Evolutionary conservation across 2,888 invertebrate species (phyloP).

Genomic region (Criorhina ranunculi): DNA sequence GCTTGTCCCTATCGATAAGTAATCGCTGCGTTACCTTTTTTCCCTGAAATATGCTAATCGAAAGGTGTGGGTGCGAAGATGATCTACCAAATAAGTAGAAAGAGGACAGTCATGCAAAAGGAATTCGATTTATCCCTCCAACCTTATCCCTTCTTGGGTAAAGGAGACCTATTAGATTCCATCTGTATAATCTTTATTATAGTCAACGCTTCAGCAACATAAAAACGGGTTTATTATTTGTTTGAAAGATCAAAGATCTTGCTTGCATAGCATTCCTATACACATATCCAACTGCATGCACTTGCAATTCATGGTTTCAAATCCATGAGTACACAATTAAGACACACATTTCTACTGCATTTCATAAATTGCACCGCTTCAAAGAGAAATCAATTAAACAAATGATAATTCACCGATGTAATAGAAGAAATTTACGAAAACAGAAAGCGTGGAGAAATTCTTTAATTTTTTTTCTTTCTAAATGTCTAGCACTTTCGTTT

Average conservation of each 20-base stretch:
- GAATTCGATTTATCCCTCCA: conserved; percentile 24
- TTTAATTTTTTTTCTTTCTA: conserved; percentile 22
- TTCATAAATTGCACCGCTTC: neutral
- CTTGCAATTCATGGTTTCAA: conserved; percentile 1
- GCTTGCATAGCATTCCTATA: too few relatives aligned
- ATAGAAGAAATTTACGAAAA: conserved; percentile 22
- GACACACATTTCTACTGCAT: neutral
- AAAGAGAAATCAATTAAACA: conserved; percentile 45
- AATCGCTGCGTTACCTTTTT: conserved; percentile 29
- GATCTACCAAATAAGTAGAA: conserved; percentile 30
- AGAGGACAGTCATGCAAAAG: conserved; percentile 1
- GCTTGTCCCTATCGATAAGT: conserved; percentile 2
- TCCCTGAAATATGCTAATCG: conserved; percentile 3
- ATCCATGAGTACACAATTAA: neutral
- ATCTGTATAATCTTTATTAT: too few relatives aligned
- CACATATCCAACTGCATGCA: conserved; percentile 6
- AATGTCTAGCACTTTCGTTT: conserved; percentile 61
- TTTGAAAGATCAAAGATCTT: too few relatives aligned
- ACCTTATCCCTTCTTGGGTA: conserved; percentile 1
- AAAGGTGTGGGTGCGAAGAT: conserved; percentile 47
- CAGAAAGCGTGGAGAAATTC: conserved; percentile 65
- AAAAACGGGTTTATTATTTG: too few relatives aligned
- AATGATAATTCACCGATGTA: conserved; percentile 15
- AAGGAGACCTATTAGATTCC: conserved; percentile 21
- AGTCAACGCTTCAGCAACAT: too few relatives aligned